phyloP scores from a whole-genome alignment of 2,797 vertebrate species.

The Epinephelus coioides region DNA sequence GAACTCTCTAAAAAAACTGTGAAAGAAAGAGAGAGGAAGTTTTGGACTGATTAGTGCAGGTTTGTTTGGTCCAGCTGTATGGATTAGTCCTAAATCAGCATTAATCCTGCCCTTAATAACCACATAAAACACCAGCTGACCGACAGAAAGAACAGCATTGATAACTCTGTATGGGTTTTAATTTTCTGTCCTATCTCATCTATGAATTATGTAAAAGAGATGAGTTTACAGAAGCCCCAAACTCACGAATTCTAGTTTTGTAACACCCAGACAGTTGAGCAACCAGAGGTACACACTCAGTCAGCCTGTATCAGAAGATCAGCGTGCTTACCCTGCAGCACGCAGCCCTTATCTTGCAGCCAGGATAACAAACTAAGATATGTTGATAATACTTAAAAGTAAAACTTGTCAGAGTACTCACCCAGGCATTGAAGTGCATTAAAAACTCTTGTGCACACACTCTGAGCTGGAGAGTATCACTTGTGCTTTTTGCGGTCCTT shows the following conservation, averaged over 20 bases:
- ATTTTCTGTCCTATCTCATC: background rate
- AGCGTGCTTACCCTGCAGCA: background rate
- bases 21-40: constrained; percentile 2
- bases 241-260: background rate
- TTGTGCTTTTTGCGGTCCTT: background rate
- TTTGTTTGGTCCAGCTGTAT: constrained; percentile 9
- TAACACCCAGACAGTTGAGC: background rate
- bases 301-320: constrained; percentile 8
- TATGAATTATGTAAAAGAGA: background rate
- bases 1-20: no score
- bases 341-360: background rate
- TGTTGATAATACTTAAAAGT: background rate
- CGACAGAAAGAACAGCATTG: background rate
- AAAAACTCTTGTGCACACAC: constrained; percentile 3
- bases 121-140: background rate
- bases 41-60: constrained; percentile 13
- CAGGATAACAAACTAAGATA: background rate
- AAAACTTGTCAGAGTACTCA: constrained; percentile 58
- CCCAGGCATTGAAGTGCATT: constrained; percentile 47
- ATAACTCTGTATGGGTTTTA: background rate
- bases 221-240: background rate
- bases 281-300: background rate
- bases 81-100: constrained; percentile 16
- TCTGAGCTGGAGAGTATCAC: background rate
- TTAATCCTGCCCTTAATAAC: constrained; percentile 29